Evolutionary conservation across 2,888 invertebrate genomes (phyloP), one percentile per base, ranked within the genome.

Genomic region (Chrysomela aeneicollis): DNA sequence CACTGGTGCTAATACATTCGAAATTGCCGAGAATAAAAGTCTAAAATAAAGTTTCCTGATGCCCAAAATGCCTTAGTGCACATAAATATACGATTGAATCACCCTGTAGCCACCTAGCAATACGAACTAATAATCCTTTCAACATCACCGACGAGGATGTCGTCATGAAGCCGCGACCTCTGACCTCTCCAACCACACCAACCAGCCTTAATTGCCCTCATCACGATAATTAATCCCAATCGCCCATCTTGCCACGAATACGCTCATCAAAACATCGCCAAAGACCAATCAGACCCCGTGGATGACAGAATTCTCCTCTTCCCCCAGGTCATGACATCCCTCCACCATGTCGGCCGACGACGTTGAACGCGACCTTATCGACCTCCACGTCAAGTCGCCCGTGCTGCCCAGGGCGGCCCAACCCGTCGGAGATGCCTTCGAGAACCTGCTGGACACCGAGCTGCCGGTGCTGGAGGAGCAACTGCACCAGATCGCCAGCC

Each of bases 361-460:
- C 32, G 60, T 30, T 18, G 78, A 77, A 59, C 75, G 72, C 49
- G 81, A 82, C 62, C 68, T 82, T 50, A 82, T 82, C 63, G 79
- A 82, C 70, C 77, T 82, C 50, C 75, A 79, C 60, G 78, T 78
- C n/a, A 76, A 74, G 18, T 79, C 81, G 0, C 79, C 80, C 2
- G 73, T 79, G 55, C 71, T 80, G 46, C 77, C 79, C 10, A 71
- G 73, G 64, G 53, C 69, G 5, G 58, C 71, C 3, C 47, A 19
- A 35, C 42, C 62, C 19, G 60, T 70, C n/a, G 46, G 66, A 18
- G 72, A 75, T 59, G 69, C 67, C 22, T 70, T 75, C 1, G 77
- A 80, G 65, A 80, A 80, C 67, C 74, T 82, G 0, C 69, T 82
- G 46, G 82, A 82, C 62, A 78, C 81, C 0, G 82, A 82, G 71